Percentiles rank a stretch among this genome's conserved stretches.
Conservation (phyloP, 2,888 invertebrate genomes). For the Lasioglossum figueresi region DNA sequence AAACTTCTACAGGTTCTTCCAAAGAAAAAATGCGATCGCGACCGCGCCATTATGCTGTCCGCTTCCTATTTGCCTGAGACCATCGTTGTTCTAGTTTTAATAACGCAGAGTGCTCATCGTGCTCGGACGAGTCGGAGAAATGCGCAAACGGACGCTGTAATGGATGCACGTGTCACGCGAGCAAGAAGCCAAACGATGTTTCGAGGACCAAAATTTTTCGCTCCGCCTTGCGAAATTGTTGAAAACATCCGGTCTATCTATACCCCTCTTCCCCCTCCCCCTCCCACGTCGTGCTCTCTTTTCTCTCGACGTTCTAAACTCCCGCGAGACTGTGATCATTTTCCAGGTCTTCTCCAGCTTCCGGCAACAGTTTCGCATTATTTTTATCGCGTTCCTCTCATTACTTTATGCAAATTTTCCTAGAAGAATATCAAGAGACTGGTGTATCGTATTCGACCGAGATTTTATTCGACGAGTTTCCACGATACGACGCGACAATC, state of each 20-base stretch:
- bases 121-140: slow-evolving; percentile 51
- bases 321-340: not conserved
- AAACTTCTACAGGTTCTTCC: not conserved
- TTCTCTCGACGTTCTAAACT: not conserved
- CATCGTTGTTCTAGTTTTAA: slow-evolving; percentile 73
- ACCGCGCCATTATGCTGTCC: slow-evolving; percentile 62
- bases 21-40: slow-evolving; percentile 19
- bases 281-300: not conserved
- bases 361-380: not conserved
- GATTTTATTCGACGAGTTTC: not conserved
- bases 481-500: not conserved
- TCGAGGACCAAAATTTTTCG: not conserved
- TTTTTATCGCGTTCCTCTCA: not conserved
- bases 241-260: not conserved
- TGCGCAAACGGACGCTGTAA: slow-evolving; percentile 15
- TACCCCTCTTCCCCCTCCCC: too few relatives aligned
- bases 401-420: not conserved
- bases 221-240: not conserved
- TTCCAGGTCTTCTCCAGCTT: not conserved
- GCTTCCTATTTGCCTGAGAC: slow-evolving; percentile 57
- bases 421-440: not conserved
- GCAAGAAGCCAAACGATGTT: not conserved
- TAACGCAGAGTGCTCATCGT: slow-evolving; percentile 73
- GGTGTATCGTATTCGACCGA: not conserved
- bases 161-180: slow-evolving; percentile 26